A percentile compares a stretch with the other conserved stretches of the same genome.
phyloP scores from a whole-genome alignment of 2,797 vertebrate genomes.

The Crocidura indochinensis region DNA sequence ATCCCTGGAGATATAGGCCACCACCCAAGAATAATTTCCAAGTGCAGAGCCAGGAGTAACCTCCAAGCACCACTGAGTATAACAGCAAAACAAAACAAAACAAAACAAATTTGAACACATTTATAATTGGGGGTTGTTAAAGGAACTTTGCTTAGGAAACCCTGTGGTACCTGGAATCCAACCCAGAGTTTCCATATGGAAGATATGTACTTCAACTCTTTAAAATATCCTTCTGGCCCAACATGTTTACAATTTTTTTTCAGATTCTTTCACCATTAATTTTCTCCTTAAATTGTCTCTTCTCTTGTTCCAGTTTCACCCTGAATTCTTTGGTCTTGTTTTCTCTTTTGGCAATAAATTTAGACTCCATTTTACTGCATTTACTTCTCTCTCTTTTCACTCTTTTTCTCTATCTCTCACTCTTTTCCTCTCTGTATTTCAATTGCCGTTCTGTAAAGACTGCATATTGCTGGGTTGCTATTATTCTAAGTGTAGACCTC shows the following conservation, averaged over 20 bases:
- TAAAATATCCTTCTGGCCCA: not conserved
- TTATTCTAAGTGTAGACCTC: conserved; percentile 5
- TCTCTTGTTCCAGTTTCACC: not conserved
- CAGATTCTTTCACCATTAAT: not conserved
- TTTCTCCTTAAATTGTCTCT: not conserved
- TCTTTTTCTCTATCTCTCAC: not conserved
- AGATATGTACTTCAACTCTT: not conserved
- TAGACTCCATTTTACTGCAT: not conserved
- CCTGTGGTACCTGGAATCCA: no score
- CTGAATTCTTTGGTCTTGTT: not conserved
- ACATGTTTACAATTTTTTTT: not conserved
- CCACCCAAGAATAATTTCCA: no score
- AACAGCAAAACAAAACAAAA: not conserved
- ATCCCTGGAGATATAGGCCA: no score
- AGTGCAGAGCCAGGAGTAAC: no score
- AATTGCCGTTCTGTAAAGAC: not conserved
- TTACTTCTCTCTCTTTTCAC: not conserved
- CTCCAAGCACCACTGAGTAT: no score
- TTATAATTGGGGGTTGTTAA: no score
- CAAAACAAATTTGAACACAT: not conserved
- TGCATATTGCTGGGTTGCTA: not conserved
- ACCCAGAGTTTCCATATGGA: no score
- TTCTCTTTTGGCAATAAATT: not conserved
- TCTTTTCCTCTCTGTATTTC: not conserved
- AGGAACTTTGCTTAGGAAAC: no score